Base-by-base conservation (phyloP, 1,140 invertebrate species). In the Tetraneura akinire region DNA sequence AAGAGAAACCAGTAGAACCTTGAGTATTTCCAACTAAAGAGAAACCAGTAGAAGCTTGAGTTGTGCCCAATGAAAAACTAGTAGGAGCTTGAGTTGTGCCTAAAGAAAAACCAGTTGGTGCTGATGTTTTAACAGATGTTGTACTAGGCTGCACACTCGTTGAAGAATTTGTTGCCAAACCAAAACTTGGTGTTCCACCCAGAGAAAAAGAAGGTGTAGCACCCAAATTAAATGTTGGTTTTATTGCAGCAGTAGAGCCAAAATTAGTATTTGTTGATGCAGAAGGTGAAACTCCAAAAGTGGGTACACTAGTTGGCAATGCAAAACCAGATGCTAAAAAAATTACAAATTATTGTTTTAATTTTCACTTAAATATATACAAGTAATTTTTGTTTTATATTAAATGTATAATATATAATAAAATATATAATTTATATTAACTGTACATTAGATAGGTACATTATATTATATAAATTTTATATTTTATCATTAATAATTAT, bases 31-130 rank as follows among this genome's bases (percentile, higher is more conserved):
- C 11, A n/a, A 29, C 55, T 60, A 76, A 29, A 6, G 55, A 76
- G 14, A 76, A 70, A 47, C 68, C 14, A 51, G 45, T 51, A 51
- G 68, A 6, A 21, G 74, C 32, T 29, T 60, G 74, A 47, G 74
- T 47, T 5, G 37, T 23, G 16, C 71, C 32, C 42, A 76, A 42
- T 21, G 71, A 42, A 57, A 76, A 76, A 18, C 71, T 14, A 23
- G 70, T 73, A n/a, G 71, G 32, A 14, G 51, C 6, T 55, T 32
- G 51, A 21, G 51, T 37, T 13, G 71, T 37, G 37, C 73, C 73
- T n/a, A 76, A 76, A 9, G 73, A 60, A 45, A 57, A 81, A 32
- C 29, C 68, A 3, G 74, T 42, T 13, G 74, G 60, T 10, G 55
- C 5, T 78, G 29, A 55, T 45, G n/a, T 60, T 60, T n/a, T n/a